Conservation (phyloP, 2,797 vertebrate genomes). For the Rhodeus uyekii region DNA sequence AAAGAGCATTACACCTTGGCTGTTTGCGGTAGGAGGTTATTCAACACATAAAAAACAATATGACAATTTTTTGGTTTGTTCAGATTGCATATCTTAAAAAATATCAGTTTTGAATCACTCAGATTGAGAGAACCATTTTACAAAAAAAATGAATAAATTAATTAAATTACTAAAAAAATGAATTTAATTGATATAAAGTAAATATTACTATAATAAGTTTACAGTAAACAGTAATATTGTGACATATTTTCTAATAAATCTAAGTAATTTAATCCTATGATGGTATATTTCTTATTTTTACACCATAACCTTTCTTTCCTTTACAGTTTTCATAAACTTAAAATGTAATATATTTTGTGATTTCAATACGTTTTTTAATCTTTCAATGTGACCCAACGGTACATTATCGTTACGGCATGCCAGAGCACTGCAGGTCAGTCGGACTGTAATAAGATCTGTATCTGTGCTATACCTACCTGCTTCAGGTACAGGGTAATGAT, state of each 20-base stretch:
- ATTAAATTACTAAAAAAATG: too few relatives aligned
- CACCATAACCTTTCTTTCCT: neutral
- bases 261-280: neutral
- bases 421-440: neutral
- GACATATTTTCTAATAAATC: neutral
- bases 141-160: too few relatives aligned
- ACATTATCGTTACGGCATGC: neutral
- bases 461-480: constrained; percentile 26
- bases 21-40: neutral
- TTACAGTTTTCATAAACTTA: neutral
- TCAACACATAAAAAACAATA: neutral
- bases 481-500: constrained; percentile 24
- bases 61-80: neutral
- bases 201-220: too few relatives aligned
- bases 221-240: neutral
- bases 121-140: neutral
- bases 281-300: neutral
- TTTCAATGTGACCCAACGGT: neutral
- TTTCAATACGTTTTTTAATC: neutral
- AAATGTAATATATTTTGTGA: neutral
- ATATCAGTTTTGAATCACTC: neutral
- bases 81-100: neutral
- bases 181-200: too few relatives aligned
- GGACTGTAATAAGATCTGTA: neutral
- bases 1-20: too few relatives aligned